phyloP scores from a whole-genome alignment of 2,113 vertebrate species.

The Ceratotherium simum region DNA sequence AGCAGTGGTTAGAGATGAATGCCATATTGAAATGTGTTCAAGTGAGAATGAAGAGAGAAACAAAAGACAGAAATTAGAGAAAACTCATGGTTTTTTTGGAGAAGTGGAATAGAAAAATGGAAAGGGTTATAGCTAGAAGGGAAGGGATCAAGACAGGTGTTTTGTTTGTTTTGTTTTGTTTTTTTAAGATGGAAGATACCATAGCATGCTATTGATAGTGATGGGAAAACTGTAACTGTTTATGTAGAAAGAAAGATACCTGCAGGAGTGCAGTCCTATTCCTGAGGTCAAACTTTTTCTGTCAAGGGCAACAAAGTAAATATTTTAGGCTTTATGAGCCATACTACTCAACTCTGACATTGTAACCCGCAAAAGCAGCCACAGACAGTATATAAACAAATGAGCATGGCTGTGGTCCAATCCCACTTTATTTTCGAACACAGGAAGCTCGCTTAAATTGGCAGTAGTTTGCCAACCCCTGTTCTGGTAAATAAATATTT shows the following conservation, averaged over 20 bases:
- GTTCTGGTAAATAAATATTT: conserved; percentile 43
- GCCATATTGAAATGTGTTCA: neutral
- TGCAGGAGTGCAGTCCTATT: neutral
- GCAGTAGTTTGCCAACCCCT: conserved; percentile 9
- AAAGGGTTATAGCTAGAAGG: neutral
- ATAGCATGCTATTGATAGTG: neutral
- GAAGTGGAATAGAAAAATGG: neutral
- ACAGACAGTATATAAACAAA: conserved; percentile 35
- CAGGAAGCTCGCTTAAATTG: conserved; percentile 48
- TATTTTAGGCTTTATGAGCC: conserved; percentile 37
- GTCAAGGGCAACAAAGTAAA: conserved; percentile 36
- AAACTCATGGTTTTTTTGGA: neutral
- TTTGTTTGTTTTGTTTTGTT: neutral
- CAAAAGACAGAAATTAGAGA: neutral
- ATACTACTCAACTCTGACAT: neutral
- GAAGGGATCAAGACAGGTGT: neutral
- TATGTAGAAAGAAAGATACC: conserved; percentile 1
- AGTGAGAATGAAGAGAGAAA: conserved; percentile 12
- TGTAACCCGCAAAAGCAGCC: neutral
- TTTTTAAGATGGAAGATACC: neutral
- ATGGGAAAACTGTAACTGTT: neutral
- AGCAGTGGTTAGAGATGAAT: neutral
- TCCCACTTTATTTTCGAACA: conserved; percentile 61
- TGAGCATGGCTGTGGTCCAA: conserved; percentile 22
- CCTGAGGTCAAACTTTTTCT: neutral